Conservation (phyloP, 2,113 vertebrate species). For the Amazona guildingii region DNA sequence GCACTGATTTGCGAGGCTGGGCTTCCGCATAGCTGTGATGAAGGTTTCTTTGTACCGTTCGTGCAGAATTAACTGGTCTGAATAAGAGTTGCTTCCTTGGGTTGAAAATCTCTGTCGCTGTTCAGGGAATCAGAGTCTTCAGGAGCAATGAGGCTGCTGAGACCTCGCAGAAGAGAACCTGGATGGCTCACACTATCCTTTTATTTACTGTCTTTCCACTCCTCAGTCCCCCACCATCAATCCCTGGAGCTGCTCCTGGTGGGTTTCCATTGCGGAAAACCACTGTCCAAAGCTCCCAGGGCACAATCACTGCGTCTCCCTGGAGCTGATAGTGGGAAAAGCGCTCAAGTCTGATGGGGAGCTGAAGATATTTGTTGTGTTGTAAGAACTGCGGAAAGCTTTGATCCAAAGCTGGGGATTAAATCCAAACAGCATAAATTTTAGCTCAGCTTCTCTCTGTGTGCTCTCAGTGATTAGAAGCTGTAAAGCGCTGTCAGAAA, state of each 20-base stretch:
- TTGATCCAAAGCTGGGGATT: conserved; percentile 54
- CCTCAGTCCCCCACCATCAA: background rate
- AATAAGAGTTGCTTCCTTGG: background rate
- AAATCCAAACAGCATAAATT: conserved; percentile 37
- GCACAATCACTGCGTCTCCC: fast-evolving
- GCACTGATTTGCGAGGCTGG: background rate
- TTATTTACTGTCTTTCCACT: background rate
- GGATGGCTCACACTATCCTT: background rate
- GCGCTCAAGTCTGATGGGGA: background rate
- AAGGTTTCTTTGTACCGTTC: background rate
- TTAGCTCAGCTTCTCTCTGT: conserved; percentile 5
- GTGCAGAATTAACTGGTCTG: background rate
- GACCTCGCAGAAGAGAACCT: background rate
- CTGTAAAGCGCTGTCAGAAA: conserved; percentile 40
- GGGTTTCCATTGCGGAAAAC: background rate
- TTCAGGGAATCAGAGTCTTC: background rate
- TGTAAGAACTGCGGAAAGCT: conserved; percentile 17
- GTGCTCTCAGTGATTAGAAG: conserved; percentile 34
- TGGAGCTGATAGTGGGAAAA: background rate
- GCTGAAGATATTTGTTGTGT: background rate
- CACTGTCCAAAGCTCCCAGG: fast-evolving
- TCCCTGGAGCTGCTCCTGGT: background rate
- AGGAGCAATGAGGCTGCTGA: background rate
- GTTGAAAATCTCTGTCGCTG: background rate
- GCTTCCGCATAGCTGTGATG: background rate